Conservation (phyloP, 1,140 invertebrate genomes). For the Marisa cornuarietis region DNA sequence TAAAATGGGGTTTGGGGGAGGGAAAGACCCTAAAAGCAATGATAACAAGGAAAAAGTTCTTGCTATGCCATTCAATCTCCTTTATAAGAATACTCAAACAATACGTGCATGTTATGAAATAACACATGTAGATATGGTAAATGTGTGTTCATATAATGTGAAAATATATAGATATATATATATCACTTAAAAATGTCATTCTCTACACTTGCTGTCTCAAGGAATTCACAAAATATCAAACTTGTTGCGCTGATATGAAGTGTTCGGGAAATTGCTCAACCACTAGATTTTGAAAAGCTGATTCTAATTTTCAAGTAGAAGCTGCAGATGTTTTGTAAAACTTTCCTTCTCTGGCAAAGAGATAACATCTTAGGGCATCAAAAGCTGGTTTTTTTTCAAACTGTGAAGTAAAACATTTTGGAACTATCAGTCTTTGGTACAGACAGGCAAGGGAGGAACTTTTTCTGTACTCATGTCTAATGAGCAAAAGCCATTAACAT, state of each 20-base stretch:
- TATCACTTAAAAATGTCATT: conserved; percentile 12
- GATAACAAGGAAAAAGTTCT: no score
- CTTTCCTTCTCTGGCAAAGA: no score
- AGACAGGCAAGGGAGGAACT: no score
- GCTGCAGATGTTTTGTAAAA: no score
- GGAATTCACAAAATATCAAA: conserved; percentile 21
- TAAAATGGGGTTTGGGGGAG: no score
- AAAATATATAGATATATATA: conserved; percentile 16
- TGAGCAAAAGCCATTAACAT: no score
- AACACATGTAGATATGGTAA: conserved; percentile 9
- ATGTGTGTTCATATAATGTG: background rate
- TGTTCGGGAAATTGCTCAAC: conserved; percentile 13
- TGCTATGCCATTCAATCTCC: no score
- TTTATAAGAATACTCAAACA: no score
- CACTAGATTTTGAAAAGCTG: conserved; percentile 16
- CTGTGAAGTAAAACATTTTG: background rate
- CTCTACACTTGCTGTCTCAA: conserved; percentile 23
- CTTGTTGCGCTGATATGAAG: conserved; percentile 21
- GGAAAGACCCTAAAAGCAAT: no score
- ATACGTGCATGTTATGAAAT: background rate
- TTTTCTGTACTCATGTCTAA: no score
- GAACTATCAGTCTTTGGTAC: background rate
- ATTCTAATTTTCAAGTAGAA: no score
- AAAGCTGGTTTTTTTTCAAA: background rate
- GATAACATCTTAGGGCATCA: no score